These are phyloP conservation scores for Pseudopodoces humilis DNA, from an alignment of 2,113 vertebrate species.

Conservation along the genomic window DNA sequence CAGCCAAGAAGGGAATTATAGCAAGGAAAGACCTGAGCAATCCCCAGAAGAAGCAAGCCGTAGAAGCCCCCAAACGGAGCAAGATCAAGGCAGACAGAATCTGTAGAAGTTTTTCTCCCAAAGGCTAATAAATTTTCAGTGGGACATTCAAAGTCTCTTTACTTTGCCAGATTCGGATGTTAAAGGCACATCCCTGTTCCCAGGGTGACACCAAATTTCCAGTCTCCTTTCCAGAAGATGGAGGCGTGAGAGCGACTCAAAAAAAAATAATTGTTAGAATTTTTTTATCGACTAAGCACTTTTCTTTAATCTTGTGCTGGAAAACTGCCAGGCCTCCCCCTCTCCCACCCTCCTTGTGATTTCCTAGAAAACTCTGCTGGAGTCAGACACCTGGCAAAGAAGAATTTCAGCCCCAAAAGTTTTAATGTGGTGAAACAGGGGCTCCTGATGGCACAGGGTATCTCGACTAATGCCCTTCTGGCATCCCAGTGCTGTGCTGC, in stretches of 20 bases:
- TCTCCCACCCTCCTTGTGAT: slow-evolving; percentile 3
- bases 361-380: slow-evolving; percentile 29
- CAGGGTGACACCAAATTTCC: slow-evolving; percentile 41
- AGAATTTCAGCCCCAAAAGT: background rate
- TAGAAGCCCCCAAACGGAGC: background rate
- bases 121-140: slow-evolving; percentile 28
- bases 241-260: background rate
- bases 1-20: background rate
- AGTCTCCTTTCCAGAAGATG: slow-evolving; percentile 7
- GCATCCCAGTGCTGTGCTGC: background rate
- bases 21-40: background rate
- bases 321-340: background rate
- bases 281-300: slow-evolving; percentile 23
- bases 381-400: slow-evolving; percentile 29
- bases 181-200: slow-evolving; percentile 13
- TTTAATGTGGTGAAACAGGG: background rate
- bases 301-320: slow-evolving; percentile 42
- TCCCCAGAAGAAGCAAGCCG: background rate
- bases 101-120: slow-evolving; percentile 16
- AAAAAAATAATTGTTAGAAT: background rate
- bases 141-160: slow-evolving; percentile 25
- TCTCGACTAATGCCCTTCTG: background rate
- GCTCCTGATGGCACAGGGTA: background rate
- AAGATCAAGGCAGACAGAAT: slow-evolving; percentile 6
- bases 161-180: background rate